phyloP scores from a whole-genome alignment of 2,113 vertebrate species.

The Bostrychus sinensis region DNA sequence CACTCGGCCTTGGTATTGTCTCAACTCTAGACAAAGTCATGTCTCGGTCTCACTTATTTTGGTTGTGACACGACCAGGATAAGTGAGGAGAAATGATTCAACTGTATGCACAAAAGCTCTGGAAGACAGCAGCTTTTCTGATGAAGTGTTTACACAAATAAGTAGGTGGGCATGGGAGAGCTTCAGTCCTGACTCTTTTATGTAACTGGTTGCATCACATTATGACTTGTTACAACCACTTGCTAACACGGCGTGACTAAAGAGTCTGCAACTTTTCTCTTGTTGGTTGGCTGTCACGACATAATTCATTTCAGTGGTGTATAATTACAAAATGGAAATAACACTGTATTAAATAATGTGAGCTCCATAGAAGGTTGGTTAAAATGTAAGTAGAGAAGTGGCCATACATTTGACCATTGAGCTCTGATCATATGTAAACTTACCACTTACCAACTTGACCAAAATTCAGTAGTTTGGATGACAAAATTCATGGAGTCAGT shows the following conservation, averaged over 20 bases:
- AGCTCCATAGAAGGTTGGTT: too few species aligned
- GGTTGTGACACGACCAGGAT: not conserved
- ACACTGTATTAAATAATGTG: too few species aligned
- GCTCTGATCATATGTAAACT: too few species aligned
- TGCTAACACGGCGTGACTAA: not conserved
- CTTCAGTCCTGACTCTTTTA: conserved; percentile 1
- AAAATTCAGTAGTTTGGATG: too few species aligned
- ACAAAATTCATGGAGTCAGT: too few species aligned
- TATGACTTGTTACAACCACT: conserved; percentile 10
- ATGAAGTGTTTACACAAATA: conserved; percentile 4
- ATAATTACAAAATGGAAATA: too few species aligned
- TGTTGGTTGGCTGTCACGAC: not conserved
- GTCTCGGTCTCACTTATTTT: not conserved
- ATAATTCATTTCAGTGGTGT: not conserved
- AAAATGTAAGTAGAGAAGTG: too few species aligned
- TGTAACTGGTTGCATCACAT: conserved; percentile 3
- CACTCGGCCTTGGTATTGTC: not conserved
- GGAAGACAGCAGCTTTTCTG: conserved; percentile 7
- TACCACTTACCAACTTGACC: too few species aligned
- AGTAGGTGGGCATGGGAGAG: conserved; percentile 8
- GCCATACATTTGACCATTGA: too few species aligned
- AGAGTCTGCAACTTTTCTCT: not conserved
- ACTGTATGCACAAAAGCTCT: not conserved
- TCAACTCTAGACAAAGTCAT: not conserved
- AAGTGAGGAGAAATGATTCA: conserved; percentile 6